Conservation (phyloP, 2,113 vertebrate species). For the Oenanthe oenanthe region DNA sequence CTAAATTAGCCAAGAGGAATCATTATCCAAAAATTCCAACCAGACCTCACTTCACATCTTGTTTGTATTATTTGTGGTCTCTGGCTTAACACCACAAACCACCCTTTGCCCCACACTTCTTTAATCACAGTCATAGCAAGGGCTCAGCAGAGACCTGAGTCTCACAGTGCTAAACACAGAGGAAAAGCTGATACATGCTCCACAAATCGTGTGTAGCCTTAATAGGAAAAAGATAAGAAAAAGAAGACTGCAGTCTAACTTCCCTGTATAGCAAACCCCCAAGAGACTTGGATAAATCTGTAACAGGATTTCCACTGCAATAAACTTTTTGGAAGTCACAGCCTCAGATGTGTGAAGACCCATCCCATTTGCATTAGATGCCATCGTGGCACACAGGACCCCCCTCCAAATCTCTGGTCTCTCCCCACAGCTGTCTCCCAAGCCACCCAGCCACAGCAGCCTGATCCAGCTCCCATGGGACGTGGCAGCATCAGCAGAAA, state of each 20-base stretch:
- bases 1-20: not conserved
- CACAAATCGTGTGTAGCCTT: not conserved
- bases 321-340: not conserved
- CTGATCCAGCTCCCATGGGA: not conserved
- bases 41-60: constrained; percentile 15
- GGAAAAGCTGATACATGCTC: not conserved
- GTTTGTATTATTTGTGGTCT: constrained; percentile 47
- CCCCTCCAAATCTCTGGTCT: not conserved
- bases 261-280: not conserved
- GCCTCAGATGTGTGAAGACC: not conserved
- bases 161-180: not conserved
- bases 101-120: constrained; percentile 12
- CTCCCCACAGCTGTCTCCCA: not conserved
- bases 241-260: not conserved
- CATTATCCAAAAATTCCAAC: constrained; percentile 10
- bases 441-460: not conserved
- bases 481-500: not conserved
- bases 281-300: not conserved
- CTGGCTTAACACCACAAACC: constrained; percentile 33
- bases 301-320: not conserved
- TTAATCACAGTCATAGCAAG: constrained; percentile 15
- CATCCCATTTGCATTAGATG: not conserved
- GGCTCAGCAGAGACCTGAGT: not conserved
- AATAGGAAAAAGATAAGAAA: not conserved
- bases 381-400: accelerated